These are phyloP conservation scores for Macrobrachium rosenbergii DNA, from an alignment of 1,140 invertebrate species.

Conservation along the genomic window DNA sequence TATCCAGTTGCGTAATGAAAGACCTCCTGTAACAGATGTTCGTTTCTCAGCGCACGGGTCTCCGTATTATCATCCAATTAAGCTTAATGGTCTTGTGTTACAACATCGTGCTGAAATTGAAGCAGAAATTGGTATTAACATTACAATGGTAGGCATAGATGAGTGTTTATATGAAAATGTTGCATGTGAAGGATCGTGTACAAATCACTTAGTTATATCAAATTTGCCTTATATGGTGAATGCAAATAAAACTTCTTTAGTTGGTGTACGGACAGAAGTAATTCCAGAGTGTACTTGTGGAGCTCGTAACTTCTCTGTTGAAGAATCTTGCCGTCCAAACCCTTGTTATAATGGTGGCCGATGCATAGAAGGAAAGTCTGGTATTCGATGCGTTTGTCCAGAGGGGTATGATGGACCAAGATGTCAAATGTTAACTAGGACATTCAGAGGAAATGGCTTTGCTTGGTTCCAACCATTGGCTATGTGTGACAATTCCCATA, in stretches of 20 bases:
- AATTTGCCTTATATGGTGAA: slow-evolving; percentile 94
- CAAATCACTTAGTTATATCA: slow-evolving; percentile 90
- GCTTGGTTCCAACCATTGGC: slow-evolving; percentile 96
- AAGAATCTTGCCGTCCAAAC: slow-evolving; percentile 89
- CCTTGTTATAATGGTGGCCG: slow-evolving; percentile 96
- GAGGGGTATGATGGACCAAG: slow-evolving; percentile 92
- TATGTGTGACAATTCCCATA: slow-evolving; percentile 95
- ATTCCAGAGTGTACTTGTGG: slow-evolving; percentile 92
- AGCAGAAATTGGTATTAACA: slow-evolving; percentile 91
- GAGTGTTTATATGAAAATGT: slow-evolving; percentile 96
- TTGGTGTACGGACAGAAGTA: slow-evolving; percentile 88
- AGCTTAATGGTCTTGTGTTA: slow-evolving; percentile 93
- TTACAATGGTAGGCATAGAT: slow-evolving; percentile 97
- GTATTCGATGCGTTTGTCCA: slow-evolving; percentile 85
- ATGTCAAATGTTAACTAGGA: slow-evolving; percentile 95
- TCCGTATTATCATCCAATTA: slow-evolving; percentile 94
- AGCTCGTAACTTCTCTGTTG: slow-evolving; percentile 89
- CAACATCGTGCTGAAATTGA: slow-evolving; percentile 88
- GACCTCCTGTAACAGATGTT: slow-evolving; percentile 92
- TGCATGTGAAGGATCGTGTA: slow-evolving; percentile 96
- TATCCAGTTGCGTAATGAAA: slow-evolving; percentile 87
- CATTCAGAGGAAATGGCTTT: slow-evolving; percentile 93
- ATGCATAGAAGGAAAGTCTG: slow-evolving; percentile 83
- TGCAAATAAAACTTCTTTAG: slow-evolving; percentile 94
- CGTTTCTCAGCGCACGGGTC: slow-evolving; percentile 95